Conservation (phyloP, 2,113 vertebrate genomes). For the Lycaon pictus region DNA sequence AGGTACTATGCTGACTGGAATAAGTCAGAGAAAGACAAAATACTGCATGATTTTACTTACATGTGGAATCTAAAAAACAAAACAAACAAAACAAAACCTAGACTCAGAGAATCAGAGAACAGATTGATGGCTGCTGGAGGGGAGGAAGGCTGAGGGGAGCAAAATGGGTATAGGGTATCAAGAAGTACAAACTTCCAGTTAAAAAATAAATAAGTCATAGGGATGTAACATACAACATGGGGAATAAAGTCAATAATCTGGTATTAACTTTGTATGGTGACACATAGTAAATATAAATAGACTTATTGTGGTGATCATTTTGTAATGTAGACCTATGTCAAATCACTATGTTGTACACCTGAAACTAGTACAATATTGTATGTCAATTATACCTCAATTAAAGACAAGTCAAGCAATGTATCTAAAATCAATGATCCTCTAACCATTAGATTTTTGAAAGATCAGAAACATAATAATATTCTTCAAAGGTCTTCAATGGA, state of each 20-base stretch:
- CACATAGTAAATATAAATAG: not conserved
- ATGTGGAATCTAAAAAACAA: not conserved
- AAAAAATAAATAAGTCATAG: not conserved
- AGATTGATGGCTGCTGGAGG: not conserved
- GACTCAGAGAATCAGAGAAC: not conserved
- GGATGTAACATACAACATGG: not conserved
- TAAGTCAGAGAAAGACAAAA: not conserved
- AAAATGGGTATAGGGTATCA: not conserved
- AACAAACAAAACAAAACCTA: not conserved
- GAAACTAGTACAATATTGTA: not conserved
- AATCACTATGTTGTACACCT: not conserved
- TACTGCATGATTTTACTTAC: not conserved
- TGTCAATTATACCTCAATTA: not conserved
- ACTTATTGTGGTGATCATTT: not conserved
- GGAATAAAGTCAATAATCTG: not conserved
- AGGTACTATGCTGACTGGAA: not conserved
- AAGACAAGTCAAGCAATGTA: not conserved
- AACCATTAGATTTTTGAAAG: not conserved
- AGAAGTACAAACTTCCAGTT: not conserved
- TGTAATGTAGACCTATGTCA: not conserved
- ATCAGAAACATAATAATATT: not conserved
- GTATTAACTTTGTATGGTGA: not conserved
- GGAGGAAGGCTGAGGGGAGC: not conserved
- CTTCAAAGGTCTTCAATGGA: slow-evolving; percentile 8
- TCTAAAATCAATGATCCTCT: not conserved